A percentile compares a stretch with the other conserved stretches of the same genome.
Conservation (phyloP, 2,888 invertebrate genomes). For the Agrilus cyanescens region DNA sequence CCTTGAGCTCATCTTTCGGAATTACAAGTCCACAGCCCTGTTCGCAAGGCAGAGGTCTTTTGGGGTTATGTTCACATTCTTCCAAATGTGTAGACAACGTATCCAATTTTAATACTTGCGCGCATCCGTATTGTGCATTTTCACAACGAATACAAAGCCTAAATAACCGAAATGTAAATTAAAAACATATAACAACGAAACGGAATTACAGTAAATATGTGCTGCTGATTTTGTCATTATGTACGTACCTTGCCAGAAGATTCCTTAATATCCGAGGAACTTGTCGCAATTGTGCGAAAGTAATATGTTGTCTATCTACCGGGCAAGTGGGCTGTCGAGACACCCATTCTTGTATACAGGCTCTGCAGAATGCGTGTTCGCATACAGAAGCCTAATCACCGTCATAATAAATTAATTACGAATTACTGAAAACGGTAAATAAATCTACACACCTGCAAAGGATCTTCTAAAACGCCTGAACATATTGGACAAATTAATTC, state of each 20-base stretch:
- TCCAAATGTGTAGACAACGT: constrained; percentile 71
- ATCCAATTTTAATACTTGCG: constrained; percentile 75
- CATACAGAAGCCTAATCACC: constrained; percentile 74
- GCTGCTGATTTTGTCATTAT: background rate
- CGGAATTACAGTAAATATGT: background rate
- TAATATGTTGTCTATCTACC: constrained; percentile 82
- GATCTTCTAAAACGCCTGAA: constrained; percentile 89
- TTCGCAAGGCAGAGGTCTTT: constrained; percentile 85
- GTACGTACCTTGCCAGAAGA: constrained; percentile 63
- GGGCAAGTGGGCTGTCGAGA: constrained; percentile 90
- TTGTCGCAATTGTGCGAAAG: constrained; percentile 77
- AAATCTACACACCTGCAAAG: constrained; percentile 64
- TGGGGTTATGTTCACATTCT: constrained; percentile 91
- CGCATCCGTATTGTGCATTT: constrained; percentile 80
- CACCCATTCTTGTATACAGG: constrained; percentile 92
- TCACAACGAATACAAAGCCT: constrained; percentile 85
- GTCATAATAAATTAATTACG: constrained; percentile 4
- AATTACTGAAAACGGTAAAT: constrained; percentile 2
- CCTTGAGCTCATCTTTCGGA: constrained; percentile 88
- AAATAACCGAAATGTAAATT: constrained; percentile 16
- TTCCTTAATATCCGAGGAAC: constrained; percentile 91
- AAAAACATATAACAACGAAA: background rate
- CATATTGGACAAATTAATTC: constrained; percentile 95
- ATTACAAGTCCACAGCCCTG: constrained; percentile 89
- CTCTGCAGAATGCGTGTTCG: constrained; percentile 91